These are phyloP conservation scores for Carposina sasakii DNA, from an alignment of 1,140 invertebrate species.

Conservation along the genomic window DNA sequence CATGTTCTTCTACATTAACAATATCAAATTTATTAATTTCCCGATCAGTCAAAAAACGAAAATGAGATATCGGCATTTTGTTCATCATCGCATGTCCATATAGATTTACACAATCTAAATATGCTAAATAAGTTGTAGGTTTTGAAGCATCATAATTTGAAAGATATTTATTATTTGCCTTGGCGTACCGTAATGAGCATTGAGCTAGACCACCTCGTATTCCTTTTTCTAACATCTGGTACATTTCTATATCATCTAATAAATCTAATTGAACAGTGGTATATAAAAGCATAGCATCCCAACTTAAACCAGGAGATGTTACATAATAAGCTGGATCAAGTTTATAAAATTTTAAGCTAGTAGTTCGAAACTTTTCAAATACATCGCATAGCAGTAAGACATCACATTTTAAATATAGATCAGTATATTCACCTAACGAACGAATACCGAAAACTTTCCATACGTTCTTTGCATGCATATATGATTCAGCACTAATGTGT, in stretches of 20 bases:
- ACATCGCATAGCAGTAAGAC: conserved; percentile 57
- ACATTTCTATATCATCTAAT: conserved; percentile 16
- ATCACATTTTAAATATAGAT: conserved; percentile 60
- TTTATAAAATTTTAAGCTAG: conserved; percentile 33
- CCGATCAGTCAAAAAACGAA: too few relatives aligned
- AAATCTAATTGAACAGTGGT: conserved; percentile 14
- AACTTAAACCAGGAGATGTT: too few relatives aligned
- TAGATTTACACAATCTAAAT: conserved; percentile 18
- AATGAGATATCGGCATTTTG: too few relatives aligned
- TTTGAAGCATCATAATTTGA: conserved; percentile 7
- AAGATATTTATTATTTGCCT: conserved; percentile 19
- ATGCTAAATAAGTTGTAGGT: conserved; percentile 13
- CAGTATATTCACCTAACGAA: conserved; percentile 54
- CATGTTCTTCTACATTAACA: too few relatives aligned
- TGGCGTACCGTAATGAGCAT: conserved; percentile 12
- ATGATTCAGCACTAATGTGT: conserved; percentile 42
- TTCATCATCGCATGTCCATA: conserved; percentile 20
- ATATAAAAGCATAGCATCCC: conserved; percentile 20
- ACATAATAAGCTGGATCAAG: too few relatives aligned
- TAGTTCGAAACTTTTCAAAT: conserved; percentile 65
- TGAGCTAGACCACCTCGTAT: conserved; percentile 19
- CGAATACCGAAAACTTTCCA: conserved; percentile 57
- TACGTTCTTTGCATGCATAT: conserved; percentile 64
- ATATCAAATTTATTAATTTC: too few relatives aligned
- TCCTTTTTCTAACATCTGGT: conserved; percentile 23